Percentiles rank a stretch among this genome's conserved stretches.
phyloP scores from a whole-genome alignment of 2,797 vertebrate species.

The Argyrosomus regius region DNA sequence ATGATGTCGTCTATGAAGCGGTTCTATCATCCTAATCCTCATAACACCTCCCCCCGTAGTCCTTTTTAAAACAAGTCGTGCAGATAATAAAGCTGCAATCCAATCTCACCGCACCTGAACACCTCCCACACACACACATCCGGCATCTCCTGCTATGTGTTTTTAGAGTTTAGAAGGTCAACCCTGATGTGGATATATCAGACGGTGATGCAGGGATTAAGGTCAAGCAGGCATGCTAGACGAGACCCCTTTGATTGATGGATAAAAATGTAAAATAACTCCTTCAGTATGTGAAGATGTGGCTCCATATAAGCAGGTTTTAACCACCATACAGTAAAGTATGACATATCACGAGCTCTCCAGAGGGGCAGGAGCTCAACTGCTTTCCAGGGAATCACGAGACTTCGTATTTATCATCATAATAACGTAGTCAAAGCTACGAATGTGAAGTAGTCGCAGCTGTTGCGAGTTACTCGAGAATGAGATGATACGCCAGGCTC shows the following conservation, averaged over 20 bases:
- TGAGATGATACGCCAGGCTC: not conserved
- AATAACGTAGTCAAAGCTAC: not conserved
- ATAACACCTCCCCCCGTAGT: constrained; percentile 30
- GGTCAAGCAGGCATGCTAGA: constrained; percentile 53
- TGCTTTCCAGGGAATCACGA: constrained; percentile 35
- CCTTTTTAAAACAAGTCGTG: constrained; percentile 1
- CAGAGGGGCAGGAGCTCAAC: constrained; percentile 25
- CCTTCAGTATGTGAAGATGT: not conserved
- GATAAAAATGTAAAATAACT: not conserved
- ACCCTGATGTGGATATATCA: constrained; percentile 22
- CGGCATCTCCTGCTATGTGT: not conserved
- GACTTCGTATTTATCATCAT: constrained; percentile 33
- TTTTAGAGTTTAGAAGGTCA: constrained; percentile 44
- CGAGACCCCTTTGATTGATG: constrained; percentile 11
- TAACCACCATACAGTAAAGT: not conserved
- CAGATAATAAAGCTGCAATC: constrained; percentile 53
- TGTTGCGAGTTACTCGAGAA: not conserved
- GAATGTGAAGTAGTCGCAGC: not conserved
- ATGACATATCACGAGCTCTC: constrained; percentile 28
- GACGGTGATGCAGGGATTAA: constrained; percentile 64
- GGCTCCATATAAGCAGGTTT: constrained; percentile 32
- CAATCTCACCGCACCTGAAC: constrained; percentile 48
- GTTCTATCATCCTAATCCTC: constrained; percentile 56
- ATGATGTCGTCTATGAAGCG: constrained; percentile 44
- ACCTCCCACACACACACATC: constrained; percentile 1